Evolutionary conservation across 2,113 vertebrate genomes (phyloP).

Genomic region (Cyanistes caeruleus): DNA sequence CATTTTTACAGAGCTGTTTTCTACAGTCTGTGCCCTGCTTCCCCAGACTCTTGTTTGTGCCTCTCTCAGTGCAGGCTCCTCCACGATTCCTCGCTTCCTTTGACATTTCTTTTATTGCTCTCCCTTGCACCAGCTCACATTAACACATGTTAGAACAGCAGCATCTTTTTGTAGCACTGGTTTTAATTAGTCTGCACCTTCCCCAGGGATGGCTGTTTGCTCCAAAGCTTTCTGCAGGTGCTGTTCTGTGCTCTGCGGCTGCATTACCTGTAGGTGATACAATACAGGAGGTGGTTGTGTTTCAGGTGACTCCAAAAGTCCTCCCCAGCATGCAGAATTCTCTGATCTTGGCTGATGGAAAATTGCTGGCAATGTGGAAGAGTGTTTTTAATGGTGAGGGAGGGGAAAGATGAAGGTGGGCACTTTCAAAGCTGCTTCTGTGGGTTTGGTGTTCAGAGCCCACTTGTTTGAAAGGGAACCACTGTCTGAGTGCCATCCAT

Average conservation of each 20-base stretch:
- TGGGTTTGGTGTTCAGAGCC: background rate
- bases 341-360: background rate
- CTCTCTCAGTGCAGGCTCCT: background rate
- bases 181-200: constrained; percentile 51
- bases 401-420: background rate
- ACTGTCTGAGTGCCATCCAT: background rate
- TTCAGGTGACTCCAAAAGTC: background rate
- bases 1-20: background rate
- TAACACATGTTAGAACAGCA: constrained; percentile 31
- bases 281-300: background rate
- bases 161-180: constrained; percentile 11
- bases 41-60: background rate
- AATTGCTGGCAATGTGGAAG: background rate
- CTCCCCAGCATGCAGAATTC: background rate
- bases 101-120: constrained; percentile 46
- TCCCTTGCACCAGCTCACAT: background rate
- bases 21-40: background rate
- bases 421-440: background rate
- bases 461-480: background rate
- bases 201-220: background rate
- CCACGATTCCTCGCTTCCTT: background rate
- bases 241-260: background rate
- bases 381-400: background rate
- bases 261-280: background rate
- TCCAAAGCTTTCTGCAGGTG: constrained; percentile 29